Evolutionary conservation across 1,140 invertebrate genomes (phyloP).

Genomic region (Hypsibius dujardini): DNA sequence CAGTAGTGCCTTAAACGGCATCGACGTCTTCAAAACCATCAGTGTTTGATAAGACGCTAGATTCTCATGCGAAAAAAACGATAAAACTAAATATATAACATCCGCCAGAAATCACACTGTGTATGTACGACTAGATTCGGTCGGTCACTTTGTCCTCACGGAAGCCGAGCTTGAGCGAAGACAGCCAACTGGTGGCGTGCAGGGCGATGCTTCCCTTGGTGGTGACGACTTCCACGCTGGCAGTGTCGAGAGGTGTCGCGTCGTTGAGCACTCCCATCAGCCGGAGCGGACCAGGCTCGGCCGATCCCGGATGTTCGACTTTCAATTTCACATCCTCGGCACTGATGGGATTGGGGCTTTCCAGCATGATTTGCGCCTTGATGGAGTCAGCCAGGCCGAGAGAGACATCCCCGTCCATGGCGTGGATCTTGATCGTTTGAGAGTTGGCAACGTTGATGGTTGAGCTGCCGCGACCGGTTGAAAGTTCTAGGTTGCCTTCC

Average conservation of each 20-base stretch:
- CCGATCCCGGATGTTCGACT: no score
- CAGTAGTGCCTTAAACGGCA: slow-evolving; percentile 81
- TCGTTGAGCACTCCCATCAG: no score
- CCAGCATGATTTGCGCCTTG: not conserved
- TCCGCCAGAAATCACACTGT: no score
- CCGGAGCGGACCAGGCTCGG: no score
- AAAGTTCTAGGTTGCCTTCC: not conserved
- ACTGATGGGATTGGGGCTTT: not conserved
- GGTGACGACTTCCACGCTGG: not conserved
- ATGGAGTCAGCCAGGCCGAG: not conserved
- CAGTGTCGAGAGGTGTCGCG: not conserved
- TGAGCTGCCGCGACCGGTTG: not conserved
- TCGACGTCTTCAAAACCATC: slow-evolving; percentile 95
- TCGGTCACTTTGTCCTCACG: no score
- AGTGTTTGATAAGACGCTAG: no score
- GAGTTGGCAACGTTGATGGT: not conserved
- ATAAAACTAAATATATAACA: no score
- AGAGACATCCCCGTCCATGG: not conserved
- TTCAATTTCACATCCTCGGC: not conserved
- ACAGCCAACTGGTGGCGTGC: not conserved
- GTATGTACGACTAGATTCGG: no score
- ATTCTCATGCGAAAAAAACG: no score
- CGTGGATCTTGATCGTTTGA: not conserved
- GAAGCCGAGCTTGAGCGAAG: not conserved
- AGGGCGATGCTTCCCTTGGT: not conserved